Evolutionary conservation across 2,113 vertebrate genomes (phyloP), one percentile per base, ranked within the genome.

Genomic region (Acrocephalus arundinaceus): DNA sequence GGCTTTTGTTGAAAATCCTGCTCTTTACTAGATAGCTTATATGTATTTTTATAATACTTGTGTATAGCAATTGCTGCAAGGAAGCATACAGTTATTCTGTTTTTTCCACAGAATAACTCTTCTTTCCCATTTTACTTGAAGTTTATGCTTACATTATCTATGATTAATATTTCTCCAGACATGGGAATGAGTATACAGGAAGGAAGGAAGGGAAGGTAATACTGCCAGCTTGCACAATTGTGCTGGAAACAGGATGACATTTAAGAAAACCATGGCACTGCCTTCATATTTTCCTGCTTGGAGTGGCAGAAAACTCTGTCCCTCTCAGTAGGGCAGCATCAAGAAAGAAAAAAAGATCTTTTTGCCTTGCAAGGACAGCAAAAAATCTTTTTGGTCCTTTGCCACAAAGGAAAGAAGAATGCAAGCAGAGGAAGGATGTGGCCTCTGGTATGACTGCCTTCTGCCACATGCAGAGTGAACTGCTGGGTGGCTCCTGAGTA

Each of bases 131-230:
- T 54, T 65, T 76, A 81, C 58, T 91, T 94, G 48, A 57, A 90
- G 39, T 86, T 94, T 81, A 35, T 90, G 82, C 85, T 96, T 96
- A 94, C 21, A 39, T 80, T 83, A 87, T 41, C 59, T 22, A 24
- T 92, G 82, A 92, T 88, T 91, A 95, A 93, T 66, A 28, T 79
- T 87, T 77, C 90, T 95, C 39, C 63, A 90, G 82, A 90, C 92
- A 55, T 83, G 87, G 68, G 65, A 96, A 94, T 85, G 72, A 91
- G 75, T 48, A 35, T 85, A 79, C 91, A 94, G 94, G 94, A 96
- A 97, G 95, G 94, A 97, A 97, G 93, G 92, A 96, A 96, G 79
- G 75, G 85, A 84, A 93, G 85, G 89, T 59, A 70, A 74, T 77
- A 39, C 52, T 95, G 92, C 91, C 85, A 96, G 61, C 85, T 95